A percentile compares a stretch with the other conserved stretches of the same genome.
These are phyloP conservation scores for Macrostomum lignano DNA, from an alignment of 1,140 invertebrate species.

Conservation along the genomic window DNA sequence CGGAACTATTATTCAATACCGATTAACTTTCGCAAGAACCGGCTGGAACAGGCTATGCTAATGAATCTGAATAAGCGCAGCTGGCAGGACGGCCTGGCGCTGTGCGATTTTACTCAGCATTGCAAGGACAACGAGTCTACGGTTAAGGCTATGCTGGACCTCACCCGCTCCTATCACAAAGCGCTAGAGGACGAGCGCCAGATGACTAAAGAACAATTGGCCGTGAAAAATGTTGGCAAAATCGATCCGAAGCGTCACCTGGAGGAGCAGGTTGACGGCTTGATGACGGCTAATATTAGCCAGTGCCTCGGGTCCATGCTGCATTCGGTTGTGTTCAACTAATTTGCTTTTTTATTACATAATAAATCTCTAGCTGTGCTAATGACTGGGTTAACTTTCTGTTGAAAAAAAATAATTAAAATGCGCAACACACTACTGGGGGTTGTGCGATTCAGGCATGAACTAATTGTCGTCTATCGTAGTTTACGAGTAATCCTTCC, in stretches of 20 bases:
- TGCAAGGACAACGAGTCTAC: conserved; percentile 55
- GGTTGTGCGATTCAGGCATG: too few relatives aligned
- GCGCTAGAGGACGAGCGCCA: conserved; percentile 93
- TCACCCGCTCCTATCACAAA: conserved; percentile 96
- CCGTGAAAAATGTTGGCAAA: conserved; percentile 98
- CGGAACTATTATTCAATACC: conserved; percentile 97
- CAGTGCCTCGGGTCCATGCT: conserved; percentile 94
- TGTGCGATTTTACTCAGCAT: conserved; percentile 77
- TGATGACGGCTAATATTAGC: conserved; percentile 93
- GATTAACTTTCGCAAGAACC: conserved; percentile 96
- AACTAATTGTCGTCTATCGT: too few relatives aligned
- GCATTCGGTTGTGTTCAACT: conserved; percentile 81
- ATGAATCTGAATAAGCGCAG: conserved; percentile 93
- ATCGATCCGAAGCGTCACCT: conserved; percentile 95
- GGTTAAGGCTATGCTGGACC: conserved; percentile 74
- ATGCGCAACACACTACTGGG: too few relatives aligned
- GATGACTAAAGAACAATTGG: conserved; percentile 95
- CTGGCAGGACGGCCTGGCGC: conserved; percentile 86
- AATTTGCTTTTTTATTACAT: too few relatives aligned
- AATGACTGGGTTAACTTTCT: too few relatives aligned
- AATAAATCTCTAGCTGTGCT: too few relatives aligned
- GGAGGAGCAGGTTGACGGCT: conserved; percentile 80
- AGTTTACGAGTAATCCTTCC: too few relatives aligned
- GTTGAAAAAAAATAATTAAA: too few relatives aligned
- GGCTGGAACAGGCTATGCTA: conserved; percentile 92